A percentile compares a stretch with the other conserved stretches of the same genome.
Conservation (phyloP, 2,888 invertebrate genomes). For the Euproctis similis region DNA sequence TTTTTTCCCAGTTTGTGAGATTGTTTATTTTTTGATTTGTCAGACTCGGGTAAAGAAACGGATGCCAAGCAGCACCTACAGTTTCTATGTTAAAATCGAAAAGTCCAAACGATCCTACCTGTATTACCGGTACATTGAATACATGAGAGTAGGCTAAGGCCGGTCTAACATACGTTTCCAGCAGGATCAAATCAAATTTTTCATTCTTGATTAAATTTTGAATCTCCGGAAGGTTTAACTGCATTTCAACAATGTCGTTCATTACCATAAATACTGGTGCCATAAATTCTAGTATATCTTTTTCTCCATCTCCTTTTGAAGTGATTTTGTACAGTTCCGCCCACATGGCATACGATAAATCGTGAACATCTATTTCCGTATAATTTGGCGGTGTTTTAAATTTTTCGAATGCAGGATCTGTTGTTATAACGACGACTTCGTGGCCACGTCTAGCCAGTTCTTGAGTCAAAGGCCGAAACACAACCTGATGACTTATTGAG, state of each 20-base stretch:
- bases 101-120: constrained; percentile 32
- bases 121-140: constrained; percentile 35
- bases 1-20: constrained; percentile 25
- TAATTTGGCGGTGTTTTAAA: constrained; percentile 47
- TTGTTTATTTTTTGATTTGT: constrained; percentile 16
- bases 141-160: constrained; percentile 26
- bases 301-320: constrained; percentile 5
- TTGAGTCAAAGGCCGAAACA: constrained; percentile 33
- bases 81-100: constrained; percentile 11
- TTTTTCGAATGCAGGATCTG: constrained; percentile 1
- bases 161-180: constrained; percentile 27
- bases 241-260: not conserved
- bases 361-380: constrained; percentile 45
- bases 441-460: constrained; percentile 31
- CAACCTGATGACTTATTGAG: constrained; percentile 22
- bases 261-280: not conserved
- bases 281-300: constrained; percentile 1
- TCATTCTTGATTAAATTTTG: constrained; percentile 3
- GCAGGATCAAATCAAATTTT: constrained; percentile 28
- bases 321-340: constrained; percentile 2
- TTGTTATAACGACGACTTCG: not conserved
- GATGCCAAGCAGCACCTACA: constrained; percentile 29
- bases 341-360: constrained; percentile 28
- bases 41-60: constrained; percentile 24
- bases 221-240: constrained; percentile 2